A percentile compares a stretch with the other conserved stretches of the same genome.
These are phyloP conservation scores for Pedionomus torquatus DNA, from an alignment of 2,113 vertebrate genomes.

Conservation along the genomic window DNA sequence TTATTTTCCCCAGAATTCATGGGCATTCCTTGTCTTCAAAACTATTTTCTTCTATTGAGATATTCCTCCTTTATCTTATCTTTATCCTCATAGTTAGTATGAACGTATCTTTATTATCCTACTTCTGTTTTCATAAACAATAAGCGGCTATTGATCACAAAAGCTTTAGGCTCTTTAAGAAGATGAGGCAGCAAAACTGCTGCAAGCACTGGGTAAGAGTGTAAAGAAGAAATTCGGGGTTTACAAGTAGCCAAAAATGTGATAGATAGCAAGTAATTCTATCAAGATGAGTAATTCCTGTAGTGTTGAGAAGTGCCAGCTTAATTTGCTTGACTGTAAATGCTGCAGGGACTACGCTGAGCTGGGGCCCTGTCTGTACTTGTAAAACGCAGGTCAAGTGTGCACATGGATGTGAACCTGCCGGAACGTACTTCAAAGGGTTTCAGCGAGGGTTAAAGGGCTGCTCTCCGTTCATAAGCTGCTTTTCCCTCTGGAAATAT, in stretches of 20 bases:
- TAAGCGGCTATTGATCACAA: not conserved
- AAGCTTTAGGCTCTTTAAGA: not conserved
- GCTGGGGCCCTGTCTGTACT: not conserved
- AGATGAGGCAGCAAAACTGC: not conserved
- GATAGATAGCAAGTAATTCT: not conserved
- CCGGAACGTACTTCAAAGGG: not conserved
- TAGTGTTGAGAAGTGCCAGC: not conserved
- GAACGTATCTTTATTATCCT: not conserved
- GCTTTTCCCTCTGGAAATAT: not conserved
- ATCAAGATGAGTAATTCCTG: not conserved
- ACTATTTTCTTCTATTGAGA: constrained; percentile 29
- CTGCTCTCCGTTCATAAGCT: not conserved
- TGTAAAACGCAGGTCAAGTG: not conserved
- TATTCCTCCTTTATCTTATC: not conserved
- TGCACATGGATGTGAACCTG: not conserved
- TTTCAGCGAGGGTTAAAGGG: not conserved
- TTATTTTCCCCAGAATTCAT: constrained; percentile 45
- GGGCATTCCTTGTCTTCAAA: constrained; percentile 19
- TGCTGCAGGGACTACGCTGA: not conserved
- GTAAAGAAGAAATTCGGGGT: not conserved
- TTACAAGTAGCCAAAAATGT: not conserved
- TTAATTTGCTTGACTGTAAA: not conserved
- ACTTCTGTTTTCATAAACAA: not conserved
- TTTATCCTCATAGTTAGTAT: not conserved
- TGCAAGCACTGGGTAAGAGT: not conserved